These are phyloP conservation scores for Acronicta leporina DNA, from an alignment of 2,888 invertebrate species.

Conservation along the genomic window DNA sequence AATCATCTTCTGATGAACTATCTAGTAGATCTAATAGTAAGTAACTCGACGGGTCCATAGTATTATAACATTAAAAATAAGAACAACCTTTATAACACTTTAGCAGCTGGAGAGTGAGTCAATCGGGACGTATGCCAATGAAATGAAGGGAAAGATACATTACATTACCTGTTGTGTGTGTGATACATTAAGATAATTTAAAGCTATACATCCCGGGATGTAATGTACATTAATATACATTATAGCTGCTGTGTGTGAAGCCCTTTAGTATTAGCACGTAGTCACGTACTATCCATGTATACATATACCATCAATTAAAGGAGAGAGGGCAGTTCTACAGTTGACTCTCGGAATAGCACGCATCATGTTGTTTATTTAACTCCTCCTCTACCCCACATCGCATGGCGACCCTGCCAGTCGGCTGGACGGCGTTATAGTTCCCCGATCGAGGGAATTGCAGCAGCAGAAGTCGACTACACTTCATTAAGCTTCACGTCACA, in stretches of 20 bases:
- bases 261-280: no score
- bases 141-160: slow-evolving; percentile 46
- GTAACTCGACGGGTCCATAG: slow-evolving; percentile 35
- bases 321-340: no score
- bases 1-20: slow-evolving; percentile 41
- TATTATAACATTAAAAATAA: slow-evolving; percentile 9
- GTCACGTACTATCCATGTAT: neutral
- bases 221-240: slow-evolving; percentile 33
- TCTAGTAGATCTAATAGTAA: slow-evolving; percentile 38
- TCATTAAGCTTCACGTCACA: neutral
- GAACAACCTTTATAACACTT: no score
- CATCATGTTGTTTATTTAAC: no score
- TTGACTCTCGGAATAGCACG: no score
- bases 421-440: neutral
- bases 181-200: slow-evolving; percentile 43
- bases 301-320: no score
- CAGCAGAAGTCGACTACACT: neutral
- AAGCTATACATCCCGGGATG: slow-evolving; percentile 39
- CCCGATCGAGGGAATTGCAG: neutral
- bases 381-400: neutral
- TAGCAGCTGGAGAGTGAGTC: no score
- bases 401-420: slow-evolving; percentile 12
- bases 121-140: no score
- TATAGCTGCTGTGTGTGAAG: slow-evolving; percentile 4
- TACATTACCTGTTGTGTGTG: slow-evolving; percentile 45